phyloP scores from a whole-genome alignment of 2,797 vertebrate genomes.

The Pteronotus mesoamericanus region DNA sequence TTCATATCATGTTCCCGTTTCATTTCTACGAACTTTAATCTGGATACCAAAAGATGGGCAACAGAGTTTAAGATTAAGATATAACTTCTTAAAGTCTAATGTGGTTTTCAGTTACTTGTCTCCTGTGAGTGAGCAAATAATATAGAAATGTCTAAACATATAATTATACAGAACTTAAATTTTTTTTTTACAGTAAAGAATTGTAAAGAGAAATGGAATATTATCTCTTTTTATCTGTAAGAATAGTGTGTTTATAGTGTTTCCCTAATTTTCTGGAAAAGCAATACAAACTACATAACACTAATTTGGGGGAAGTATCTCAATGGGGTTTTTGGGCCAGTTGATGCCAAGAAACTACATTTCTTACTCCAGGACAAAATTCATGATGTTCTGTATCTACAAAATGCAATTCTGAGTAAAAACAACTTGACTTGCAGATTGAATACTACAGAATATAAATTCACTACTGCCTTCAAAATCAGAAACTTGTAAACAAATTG shows the following conservation, averaged over 20 bases:
- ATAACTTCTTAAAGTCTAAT: not conserved
- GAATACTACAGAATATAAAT: not conserved
- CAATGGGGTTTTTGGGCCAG: not conserved
- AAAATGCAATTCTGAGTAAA: not conserved
- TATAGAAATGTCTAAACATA: not conserved
- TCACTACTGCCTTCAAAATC: not conserved
- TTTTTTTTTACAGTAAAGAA: not conserved
- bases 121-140: not conserved
- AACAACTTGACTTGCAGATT: not conserved
- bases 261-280: constrained; percentile 21
- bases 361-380: not conserved
- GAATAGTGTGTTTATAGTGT: not conserved
- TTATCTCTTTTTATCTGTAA: not conserved
- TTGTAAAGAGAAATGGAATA: not conserved
- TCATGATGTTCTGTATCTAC: not conserved
- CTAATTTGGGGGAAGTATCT: not conserved
- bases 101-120: not conserved
- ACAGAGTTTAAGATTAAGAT: not conserved
- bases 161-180: not conserved
- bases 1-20: not conserved
- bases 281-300: not conserved
- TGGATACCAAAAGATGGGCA: not conserved
- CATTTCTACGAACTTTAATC: not conserved
- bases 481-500: not conserved
- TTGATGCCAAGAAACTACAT: not conserved